Base-by-base conservation (phyloP, 2,113 vertebrate genomes). In the Tursiops truncatus region DNA sequence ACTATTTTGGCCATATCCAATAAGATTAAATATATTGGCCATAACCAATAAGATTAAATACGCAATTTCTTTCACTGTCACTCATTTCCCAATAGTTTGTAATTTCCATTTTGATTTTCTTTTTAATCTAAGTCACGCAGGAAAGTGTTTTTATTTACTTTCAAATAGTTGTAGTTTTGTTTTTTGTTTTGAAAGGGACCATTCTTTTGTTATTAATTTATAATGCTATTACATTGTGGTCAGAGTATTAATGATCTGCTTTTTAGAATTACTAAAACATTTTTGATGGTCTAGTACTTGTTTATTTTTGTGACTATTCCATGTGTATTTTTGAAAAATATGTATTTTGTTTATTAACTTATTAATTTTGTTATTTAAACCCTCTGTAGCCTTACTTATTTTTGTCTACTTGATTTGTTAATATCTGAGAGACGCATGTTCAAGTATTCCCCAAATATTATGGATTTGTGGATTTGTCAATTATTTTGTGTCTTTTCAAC, bases 371-470 rank as follows among this genome's bases (percentile, higher is more conserved):
- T 70, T 44, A 89, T 79, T 84, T 63, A 83, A 70, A 47, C 58
- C 13, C 14, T 91, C 71, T 71, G 13, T 56, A 85, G 44, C 44
- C 47, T 73, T 80, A 94, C 47, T 86, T 80, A 94, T 60, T 17
- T 82, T 83, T 76, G 47, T 93, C 68, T 96, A 89, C 38, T 89
- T 80, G 38, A 74, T 76, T 83, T 58, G 70, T 89, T 94, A 91
- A 60, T 17, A 73, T 91, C 65, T 87, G 38, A 62, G 25, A 84
- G 56, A 87, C 21, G 5, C 38, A 38, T 3, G 5, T 71, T 91
- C 44, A 86, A 60, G 47, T n/a, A 60, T 50, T 17, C 20, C 47
- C 44, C 8, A 21, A 18, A 68, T 94, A 88, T 33, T 82, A 88
- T 65, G 10, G 20, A 68, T 33, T 38, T 76, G 28, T 94, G 21